Evolutionary conservation across 2,888 invertebrate species (phyloP).

Genomic region (Pseudococcus viburni): DNA sequence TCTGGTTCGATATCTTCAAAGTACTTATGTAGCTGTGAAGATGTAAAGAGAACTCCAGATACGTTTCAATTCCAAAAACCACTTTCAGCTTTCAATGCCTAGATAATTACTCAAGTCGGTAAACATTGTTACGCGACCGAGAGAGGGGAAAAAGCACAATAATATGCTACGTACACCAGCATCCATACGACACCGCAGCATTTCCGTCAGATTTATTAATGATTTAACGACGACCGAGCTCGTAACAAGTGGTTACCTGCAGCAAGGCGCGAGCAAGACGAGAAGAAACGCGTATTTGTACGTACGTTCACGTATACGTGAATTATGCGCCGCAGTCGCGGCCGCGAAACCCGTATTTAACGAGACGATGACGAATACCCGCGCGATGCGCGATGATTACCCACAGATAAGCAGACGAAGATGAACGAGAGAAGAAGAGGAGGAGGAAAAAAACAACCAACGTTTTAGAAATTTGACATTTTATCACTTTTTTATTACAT

Average conservation of each 20-base stretch:
- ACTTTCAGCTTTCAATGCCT: too few species aligned
- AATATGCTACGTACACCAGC: not conserved
- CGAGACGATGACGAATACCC: slow-evolving; percentile 42
- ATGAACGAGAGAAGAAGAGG: not conserved
- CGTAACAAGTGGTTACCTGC: slow-evolving; percentile 31
- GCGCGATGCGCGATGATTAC: slow-evolving; percentile 40
- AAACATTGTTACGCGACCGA: not conserved
- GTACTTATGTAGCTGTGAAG: too few species aligned
- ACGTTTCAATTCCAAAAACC: too few species aligned
- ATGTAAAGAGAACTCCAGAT: too few species aligned
- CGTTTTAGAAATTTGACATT: slow-evolving; percentile 54
- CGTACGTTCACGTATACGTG: not conserved
- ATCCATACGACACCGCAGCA: not conserved
- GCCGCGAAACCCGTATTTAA: slow-evolving; percentile 23
- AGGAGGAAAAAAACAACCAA: not conserved
- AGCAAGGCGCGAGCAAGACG: not conserved
- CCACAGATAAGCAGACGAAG: not conserved
- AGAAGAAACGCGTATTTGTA: not conserved
- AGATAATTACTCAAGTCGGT: not conserved
- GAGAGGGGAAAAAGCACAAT: not conserved
- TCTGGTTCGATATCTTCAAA: too few species aligned
- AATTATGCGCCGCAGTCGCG: not conserved
- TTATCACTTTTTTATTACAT: slow-evolving; percentile 58
- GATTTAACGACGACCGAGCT: slow-evolving; percentile 7
- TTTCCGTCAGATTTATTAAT: slow-evolving; percentile 31